phyloP scores from a whole-genome alignment of 2,888 invertebrate genomes.

The Thereva nobilitata region DNA sequence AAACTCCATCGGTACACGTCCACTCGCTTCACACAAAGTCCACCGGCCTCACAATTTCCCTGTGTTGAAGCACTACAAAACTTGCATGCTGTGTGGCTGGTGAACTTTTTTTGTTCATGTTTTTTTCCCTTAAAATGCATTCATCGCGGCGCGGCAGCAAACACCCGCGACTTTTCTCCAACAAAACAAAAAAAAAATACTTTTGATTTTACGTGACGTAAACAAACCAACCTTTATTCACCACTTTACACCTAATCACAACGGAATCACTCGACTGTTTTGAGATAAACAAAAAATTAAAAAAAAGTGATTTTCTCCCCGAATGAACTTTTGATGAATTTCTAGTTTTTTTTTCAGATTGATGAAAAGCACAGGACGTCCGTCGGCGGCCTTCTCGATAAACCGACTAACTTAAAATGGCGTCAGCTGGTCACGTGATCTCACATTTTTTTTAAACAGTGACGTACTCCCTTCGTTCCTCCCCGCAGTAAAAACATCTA shows the following conservation, averaged over 20 bases:
- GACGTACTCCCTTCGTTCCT: slow-evolving; percentile 52
- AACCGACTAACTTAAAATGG: slow-evolving; percentile 60
- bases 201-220: slow-evolving; percentile 9
- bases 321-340: no score
- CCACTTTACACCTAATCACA: background rate
- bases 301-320: no score
- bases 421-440: slow-evolving; percentile 65
- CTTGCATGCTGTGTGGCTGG: slow-evolving; percentile 9
- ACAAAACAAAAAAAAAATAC: background rate
- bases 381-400: slow-evolving; percentile 25
- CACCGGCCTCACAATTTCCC: slow-evolving; percentile 8
- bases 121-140: slow-evolving; percentile 17
- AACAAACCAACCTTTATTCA: slow-evolving; percentile 26
- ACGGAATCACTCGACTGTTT: background rate
- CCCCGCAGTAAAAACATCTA: slow-evolving; percentile 40
- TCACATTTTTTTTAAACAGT: slow-evolving; percentile 51
- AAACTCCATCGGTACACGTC: no score
- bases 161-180: slow-evolving; percentile 30
- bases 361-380: slow-evolving; percentile 51
- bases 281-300: slow-evolving; percentile 1
- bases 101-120: slow-evolving; percentile 24
- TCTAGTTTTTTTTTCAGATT: no score
- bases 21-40: no score
- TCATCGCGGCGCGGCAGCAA: slow-evolving; percentile 2
- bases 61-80: slow-evolving; percentile 13